These are phyloP conservation scores for Papilio dardanus DNA, from an alignment of 1,140 invertebrate species.

Conservation along the genomic window DNA sequence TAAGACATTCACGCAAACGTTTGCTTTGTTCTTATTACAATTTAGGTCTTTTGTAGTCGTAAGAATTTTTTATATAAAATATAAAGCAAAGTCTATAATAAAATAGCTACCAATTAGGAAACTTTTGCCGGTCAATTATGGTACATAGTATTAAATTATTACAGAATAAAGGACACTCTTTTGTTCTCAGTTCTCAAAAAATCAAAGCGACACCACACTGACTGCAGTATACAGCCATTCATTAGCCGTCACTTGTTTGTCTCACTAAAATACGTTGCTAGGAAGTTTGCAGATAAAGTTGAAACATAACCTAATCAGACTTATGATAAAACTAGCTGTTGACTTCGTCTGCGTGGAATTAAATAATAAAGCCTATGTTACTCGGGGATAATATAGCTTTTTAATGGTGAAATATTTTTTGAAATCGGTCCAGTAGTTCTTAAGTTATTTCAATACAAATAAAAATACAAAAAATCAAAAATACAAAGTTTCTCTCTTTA, in stretches of 20 bases:
- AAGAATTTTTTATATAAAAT: neutral
- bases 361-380: no score
- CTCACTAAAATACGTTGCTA: neutral
- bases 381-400: no score
- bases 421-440: no score
- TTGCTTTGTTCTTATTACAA: constrained; percentile 3
- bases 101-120: neutral
- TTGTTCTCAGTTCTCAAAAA: neutral
- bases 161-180: neutral
- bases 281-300: neutral
- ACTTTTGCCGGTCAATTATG: neutral
- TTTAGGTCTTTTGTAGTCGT: neutral
- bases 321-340: no score
- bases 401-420: no score
- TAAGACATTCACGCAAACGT: constrained; percentile 3
- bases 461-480: no score
- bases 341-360: no score
- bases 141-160: neutral
- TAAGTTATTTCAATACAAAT: no score
- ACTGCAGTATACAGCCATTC: neutral
- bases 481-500: no score
- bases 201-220: neutral
- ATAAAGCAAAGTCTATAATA: neutral
- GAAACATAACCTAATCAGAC: neutral
- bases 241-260: neutral